These are phyloP conservation scores for Malurus elegans DNA, from an alignment of 2,113 vertebrate genomes.

Conservation along the genomic window DNA sequence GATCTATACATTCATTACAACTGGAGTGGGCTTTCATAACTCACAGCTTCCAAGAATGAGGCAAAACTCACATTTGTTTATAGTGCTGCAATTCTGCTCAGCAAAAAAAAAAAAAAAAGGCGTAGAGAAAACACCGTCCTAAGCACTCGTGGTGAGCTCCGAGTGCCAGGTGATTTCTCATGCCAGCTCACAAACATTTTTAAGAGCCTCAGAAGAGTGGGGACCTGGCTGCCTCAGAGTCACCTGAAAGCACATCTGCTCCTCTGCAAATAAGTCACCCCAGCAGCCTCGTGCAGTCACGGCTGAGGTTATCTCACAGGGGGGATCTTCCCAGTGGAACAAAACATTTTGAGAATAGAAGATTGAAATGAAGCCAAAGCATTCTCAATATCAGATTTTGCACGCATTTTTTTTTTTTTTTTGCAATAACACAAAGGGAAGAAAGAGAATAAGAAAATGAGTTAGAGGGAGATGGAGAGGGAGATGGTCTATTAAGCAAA, in stretches of 20 bases:
- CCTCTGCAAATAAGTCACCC: background rate
- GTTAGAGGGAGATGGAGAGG: conserved; percentile 12
- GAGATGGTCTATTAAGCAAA: conserved; percentile 36
- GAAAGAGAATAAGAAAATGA: conserved; percentile 46
- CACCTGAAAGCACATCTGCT: background rate
- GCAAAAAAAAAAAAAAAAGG: background rate
- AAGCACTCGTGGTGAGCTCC: background rate
- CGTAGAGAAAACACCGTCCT: conserved; percentile 35
- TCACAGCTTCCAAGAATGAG: conserved; percentile 23
- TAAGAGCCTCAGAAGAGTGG: background rate
- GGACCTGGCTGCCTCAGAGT: background rate
- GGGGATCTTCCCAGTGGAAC: background rate
- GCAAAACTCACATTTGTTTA: conserved; percentile 42
- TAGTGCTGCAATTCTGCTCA: conserved; percentile 21
- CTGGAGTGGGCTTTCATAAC: conserved; percentile 30
- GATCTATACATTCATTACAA: conserved; percentile 59
- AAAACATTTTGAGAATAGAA: conserved; percentile 4
- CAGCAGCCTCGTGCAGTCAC: background rate
- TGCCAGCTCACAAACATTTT: background rate
- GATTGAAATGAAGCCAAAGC: conserved; percentile 23
- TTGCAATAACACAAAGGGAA: background rate
- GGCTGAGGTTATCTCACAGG: background rate
- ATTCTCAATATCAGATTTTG: conserved; percentile 2
- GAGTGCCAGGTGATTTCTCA: conserved; percentile 17
- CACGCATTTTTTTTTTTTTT: background rate